Percentiles rank a stretch among this genome's conserved stretches.
phyloP scores from a whole-genome alignment of 2,797 vertebrate species.

The Antrozous pallidus region DNA sequence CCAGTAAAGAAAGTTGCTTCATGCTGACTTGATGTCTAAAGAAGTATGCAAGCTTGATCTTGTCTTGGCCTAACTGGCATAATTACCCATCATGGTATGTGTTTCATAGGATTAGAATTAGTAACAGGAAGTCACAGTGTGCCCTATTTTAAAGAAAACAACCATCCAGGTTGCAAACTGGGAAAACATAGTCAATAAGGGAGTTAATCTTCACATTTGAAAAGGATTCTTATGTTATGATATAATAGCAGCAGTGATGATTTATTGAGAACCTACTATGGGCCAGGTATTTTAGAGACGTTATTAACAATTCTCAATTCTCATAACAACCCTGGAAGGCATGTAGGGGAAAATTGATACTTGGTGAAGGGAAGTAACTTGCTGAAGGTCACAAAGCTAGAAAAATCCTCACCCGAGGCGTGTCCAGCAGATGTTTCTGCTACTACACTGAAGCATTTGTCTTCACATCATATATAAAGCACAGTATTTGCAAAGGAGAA shows the following conservation, averaged over 20 bases:
- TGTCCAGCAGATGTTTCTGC: neutral
- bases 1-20: constrained; percentile 34
- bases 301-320: constrained; percentile 32
- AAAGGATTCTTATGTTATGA: constrained; percentile 27
- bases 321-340: neutral
- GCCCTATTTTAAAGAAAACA: constrained; percentile 50
- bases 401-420: neutral
- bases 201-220: constrained; percentile 26
- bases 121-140: constrained; percentile 45
- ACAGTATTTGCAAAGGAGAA: neutral
- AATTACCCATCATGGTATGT: constrained; percentile 16
- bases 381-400: neutral
- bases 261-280: constrained; percentile 58
- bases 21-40: constrained; percentile 51
- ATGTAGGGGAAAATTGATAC: constrained; percentile 4
- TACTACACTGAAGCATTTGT: neutral
- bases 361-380: neutral
- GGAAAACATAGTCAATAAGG: constrained; percentile 31
- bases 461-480: neutral
- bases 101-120: constrained; percentile 51
- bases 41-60: constrained; percentile 41
- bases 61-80: constrained; percentile 40
- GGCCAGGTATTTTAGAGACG: constrained; percentile 29
- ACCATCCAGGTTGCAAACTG: neutral
- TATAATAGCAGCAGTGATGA: neutral